A percentile compares a stretch with the other conserved stretches of the same genome.
phyloP scores from a whole-genome alignment of 2,113 vertebrate species.

The Galbula dea region DNA sequence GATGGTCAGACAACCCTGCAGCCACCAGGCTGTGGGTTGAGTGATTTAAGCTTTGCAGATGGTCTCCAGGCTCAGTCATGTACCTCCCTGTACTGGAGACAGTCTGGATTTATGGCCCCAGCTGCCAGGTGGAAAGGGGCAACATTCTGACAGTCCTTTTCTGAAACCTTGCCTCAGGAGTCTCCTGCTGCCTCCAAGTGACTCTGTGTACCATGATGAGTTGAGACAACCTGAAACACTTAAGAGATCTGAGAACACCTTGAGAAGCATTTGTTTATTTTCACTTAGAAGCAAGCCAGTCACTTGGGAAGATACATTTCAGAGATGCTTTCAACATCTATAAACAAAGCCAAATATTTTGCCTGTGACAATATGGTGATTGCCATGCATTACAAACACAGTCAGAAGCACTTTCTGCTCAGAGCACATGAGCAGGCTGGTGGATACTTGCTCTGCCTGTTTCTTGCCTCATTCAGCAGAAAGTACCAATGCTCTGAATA shows the following conservation, averaged over 20 bases:
- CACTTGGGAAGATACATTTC: constrained; percentile 10
- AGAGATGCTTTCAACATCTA: neutral
- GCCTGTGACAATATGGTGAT: neutral
- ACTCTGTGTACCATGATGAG: neutral
- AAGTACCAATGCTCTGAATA: neutral
- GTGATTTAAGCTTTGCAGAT: neutral
- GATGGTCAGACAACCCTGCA: neutral
- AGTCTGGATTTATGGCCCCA: neutral
- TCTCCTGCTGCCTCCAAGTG: neutral
- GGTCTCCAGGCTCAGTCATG: neutral
- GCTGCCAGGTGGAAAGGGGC: neutral
- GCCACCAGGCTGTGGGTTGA: neutral
- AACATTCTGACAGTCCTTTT: neutral
- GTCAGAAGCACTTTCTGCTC: neutral
- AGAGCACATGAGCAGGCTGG: neutral
- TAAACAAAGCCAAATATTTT: constrained; percentile 41
- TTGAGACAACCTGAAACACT: neutral
- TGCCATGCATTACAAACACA: neutral
- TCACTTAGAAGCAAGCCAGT: neutral
- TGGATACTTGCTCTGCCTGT: neutral
- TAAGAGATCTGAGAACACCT: neutral
- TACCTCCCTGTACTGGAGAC: neutral
- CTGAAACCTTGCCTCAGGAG: neutral
- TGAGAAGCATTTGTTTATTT: neutral
- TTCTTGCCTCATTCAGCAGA: neutral